These are phyloP conservation scores for Drosophila murphyi DNA, from an alignment of 1,140 invertebrate genomes.

Conservation along the genomic window DNA sequence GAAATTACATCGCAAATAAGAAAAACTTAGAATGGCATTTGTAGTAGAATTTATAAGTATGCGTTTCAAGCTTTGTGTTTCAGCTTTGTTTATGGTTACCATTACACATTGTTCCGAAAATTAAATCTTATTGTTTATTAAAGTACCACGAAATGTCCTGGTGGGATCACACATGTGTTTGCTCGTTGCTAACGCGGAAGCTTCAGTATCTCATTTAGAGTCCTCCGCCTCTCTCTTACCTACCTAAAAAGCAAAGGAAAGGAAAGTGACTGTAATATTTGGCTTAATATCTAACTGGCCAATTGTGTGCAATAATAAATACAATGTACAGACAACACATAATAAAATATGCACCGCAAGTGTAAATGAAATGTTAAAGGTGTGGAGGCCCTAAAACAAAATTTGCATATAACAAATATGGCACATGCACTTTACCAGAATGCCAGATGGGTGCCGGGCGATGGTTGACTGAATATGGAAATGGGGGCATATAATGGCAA, in stretches of 20 bases:
- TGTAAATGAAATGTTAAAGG: slow-evolving; percentile 76
- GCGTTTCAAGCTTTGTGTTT: not conserved
- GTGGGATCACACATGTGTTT: slow-evolving; percentile 32
- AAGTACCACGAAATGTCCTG: slow-evolving; percentile 34
- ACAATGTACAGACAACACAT: slow-evolving; percentile 46
- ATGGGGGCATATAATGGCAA: slow-evolving; percentile 22
- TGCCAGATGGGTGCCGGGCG: not conserved
- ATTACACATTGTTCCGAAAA: slow-evolving; percentile 46
- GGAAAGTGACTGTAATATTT: slow-evolving; percentile 28
- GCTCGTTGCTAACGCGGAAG: too few species aligned
- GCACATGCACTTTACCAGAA: slow-evolving; percentile 66
- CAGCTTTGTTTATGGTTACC: slow-evolving; percentile 19
- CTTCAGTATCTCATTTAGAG: not conserved
- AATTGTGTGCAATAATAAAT: slow-evolving; percentile 75
- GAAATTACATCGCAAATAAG: too few species aligned
- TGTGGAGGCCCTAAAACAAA: slow-evolving; percentile 29
- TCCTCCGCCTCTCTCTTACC: not conserved
- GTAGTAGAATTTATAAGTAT: not conserved
- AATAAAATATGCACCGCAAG: slow-evolving; percentile 79
- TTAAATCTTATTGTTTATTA: slow-evolving; percentile 50
- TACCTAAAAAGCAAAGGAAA: not conserved
- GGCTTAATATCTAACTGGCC: slow-evolving; percentile 64
- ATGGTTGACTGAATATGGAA: not conserved
- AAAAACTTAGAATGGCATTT: too few species aligned
- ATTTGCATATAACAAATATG: slow-evolving; percentile 81